These are phyloP conservation scores for Festucalex cinctus DNA, from an alignment of 2,113 vertebrate genomes.

Conservation along the genomic window DNA sequence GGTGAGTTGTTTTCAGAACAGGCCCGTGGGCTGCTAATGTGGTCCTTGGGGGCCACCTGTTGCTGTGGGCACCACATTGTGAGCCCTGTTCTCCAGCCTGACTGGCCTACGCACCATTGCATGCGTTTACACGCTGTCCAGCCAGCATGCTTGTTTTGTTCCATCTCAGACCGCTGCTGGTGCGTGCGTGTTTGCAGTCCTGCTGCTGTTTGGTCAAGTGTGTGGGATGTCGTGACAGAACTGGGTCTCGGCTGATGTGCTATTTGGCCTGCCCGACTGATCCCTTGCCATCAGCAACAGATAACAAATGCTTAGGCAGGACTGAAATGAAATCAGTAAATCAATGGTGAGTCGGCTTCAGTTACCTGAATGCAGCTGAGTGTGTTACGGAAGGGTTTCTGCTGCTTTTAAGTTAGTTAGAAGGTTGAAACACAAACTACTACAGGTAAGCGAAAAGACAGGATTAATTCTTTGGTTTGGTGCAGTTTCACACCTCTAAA, in stretches of 20 bases:
- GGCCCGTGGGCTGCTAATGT: no score
- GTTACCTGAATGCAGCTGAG: slow-evolving; percentile 6
- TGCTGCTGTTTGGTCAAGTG: slow-evolving; percentile 27
- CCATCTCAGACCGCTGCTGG: slow-evolving; percentile 12
- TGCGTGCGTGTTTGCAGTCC: slow-evolving; percentile 21
- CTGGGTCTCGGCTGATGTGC: slow-evolving; percentile 56
- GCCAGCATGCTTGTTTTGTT: slow-evolving; percentile 1
- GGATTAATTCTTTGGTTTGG: background rate
- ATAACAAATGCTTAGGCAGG: slow-evolving; percentile 30
- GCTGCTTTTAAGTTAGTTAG: background rate
- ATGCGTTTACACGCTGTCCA: background rate
- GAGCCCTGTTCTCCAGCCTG: background rate
- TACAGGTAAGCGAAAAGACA: background rate
- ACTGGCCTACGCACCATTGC: background rate
- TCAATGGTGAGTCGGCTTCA: slow-evolving; percentile 6
- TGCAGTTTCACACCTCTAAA: background rate
- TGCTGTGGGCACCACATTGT: no score
- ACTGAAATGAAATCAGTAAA: slow-evolving; percentile 21
- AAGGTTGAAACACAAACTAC: background rate
- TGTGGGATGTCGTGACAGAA: slow-evolving; percentile 56
- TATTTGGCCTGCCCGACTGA: slow-evolving; percentile 33
- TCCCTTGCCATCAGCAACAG: slow-evolving; percentile 33
- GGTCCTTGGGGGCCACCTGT: no score
- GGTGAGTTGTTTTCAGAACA: no score
- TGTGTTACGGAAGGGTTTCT: background rate